Evolutionary conservation across 1,140 invertebrate species (phyloP).

Genomic region (Telenomus remus): DNA sequence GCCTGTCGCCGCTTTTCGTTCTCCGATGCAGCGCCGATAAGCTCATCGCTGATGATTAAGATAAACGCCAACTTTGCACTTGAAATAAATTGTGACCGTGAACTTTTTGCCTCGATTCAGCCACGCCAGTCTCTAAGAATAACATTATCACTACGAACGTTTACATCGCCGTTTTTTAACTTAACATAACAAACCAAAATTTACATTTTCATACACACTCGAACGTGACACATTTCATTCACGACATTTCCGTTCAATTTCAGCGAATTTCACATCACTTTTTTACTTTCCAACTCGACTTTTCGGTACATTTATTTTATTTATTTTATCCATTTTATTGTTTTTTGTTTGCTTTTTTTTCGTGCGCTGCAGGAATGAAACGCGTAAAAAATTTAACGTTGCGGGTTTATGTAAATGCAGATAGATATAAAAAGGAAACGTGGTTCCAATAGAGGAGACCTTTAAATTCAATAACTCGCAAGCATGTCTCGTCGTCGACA

Average conservation of each 20-base stretch:
- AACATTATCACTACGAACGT: conserved; percentile 10
- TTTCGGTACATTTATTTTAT: too few relatives aligned
- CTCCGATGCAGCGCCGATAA: conserved; percentile 53
- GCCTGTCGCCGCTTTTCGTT: conserved; percentile 16
- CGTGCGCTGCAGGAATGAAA: too few relatives aligned
- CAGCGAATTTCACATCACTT: conserved; percentile 10
- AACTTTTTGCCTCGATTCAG: conserved; percentile 54
- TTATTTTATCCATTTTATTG: too few relatives aligned
- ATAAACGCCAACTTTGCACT: conserved; percentile 55
- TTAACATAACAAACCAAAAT: conserved; percentile 5
- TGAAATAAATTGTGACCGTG: conserved; percentile 50
- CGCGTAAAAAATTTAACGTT: background rate
- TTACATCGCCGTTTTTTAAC: background rate
- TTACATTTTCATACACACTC: conserved; percentile 6
- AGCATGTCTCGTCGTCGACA: conserved; percentile 24
- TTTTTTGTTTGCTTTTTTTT: too few relatives aligned
- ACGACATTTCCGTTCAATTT: conserved; percentile 23
- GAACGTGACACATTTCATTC: conserved; percentile 8
- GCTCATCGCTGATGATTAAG: conserved; percentile 49
- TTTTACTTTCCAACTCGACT: conserved; percentile 7
- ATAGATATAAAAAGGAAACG: conserved; percentile 8
- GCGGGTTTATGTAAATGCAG: background rate
- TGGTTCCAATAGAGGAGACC: conserved; percentile 4
- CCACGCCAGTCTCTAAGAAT: conserved; percentile 32
- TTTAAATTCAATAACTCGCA: conserved; percentile 37